Evolutionary conservation across 2,888 invertebrate species (phyloP).

Genomic region (Archips xylosteana): DNA sequence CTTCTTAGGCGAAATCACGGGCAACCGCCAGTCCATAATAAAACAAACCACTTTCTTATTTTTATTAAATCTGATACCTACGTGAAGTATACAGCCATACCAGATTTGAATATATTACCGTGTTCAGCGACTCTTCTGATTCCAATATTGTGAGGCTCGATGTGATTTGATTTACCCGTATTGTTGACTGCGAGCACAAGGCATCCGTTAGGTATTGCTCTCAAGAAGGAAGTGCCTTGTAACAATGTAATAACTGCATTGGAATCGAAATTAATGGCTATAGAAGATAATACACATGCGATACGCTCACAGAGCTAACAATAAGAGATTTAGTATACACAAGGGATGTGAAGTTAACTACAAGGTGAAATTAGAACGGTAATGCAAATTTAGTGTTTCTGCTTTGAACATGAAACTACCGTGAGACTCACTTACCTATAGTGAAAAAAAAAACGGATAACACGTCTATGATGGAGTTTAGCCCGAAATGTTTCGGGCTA

Average conservation of each 20-base stretch:
- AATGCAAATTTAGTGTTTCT: too few species aligned
- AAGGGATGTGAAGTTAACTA: too few species aligned
- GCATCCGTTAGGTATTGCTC: constrained; percentile 4
- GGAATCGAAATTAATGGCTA: background rate
- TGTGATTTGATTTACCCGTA: constrained; percentile 55
- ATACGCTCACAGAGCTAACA: background rate
- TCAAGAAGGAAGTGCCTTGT: background rate
- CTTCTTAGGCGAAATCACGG: too few species aligned
- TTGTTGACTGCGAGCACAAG: constrained; percentile 9
- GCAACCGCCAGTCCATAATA: too few species aligned
- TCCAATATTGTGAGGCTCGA: constrained; percentile 60
- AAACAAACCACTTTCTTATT: constrained; percentile 43
- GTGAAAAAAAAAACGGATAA: too few species aligned
- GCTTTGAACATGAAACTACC: too few species aligned
- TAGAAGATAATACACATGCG: background rate
- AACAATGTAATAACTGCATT: constrained; percentile 9
- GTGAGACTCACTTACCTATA: too few species aligned
- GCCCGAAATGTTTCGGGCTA: too few species aligned
- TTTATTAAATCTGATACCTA: constrained; percentile 78
- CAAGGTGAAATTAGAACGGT: too few species aligned
- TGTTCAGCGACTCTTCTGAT: constrained; percentile 51
- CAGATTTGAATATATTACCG: constrained; percentile 69
- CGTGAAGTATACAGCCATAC: constrained; percentile 60
- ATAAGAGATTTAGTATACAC: too few species aligned
- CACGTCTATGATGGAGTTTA: too few species aligned